These are phyloP conservation scores for Megastigmus dorsalis DNA, from an alignment of 2,888 invertebrate species.

Conservation along the genomic window DNA sequence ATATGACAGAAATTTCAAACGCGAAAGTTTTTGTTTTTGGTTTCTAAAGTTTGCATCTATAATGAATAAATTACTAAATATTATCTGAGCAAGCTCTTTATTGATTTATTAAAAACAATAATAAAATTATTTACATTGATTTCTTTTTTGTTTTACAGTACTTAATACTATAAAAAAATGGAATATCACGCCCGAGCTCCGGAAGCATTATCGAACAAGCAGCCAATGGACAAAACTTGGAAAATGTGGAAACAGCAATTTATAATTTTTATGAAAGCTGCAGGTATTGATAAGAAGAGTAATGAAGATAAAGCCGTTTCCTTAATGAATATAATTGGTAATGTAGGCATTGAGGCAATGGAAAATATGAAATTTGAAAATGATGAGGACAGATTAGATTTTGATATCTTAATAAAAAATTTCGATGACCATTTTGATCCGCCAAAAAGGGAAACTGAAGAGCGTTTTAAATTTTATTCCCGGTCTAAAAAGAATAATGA, in stretches of 20 bases:
- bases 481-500: slow-evolving; percentile 47
- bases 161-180: slow-evolving; percentile 33
- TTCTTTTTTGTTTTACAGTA: too few relatives aligned
- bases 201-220: slow-evolving; percentile 25
- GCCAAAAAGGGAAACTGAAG: slow-evolving; percentile 49
- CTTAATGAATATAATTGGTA: slow-evolving; percentile 50
- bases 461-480: slow-evolving; percentile 51
- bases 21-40: too few relatives aligned
- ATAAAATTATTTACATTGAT: not conserved
- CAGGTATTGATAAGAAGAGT: slow-evolving; percentile 30
- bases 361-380: slow-evolving; percentile 43
- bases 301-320: slow-evolving; percentile 40
- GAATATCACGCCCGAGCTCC: slow-evolving; percentile 49
- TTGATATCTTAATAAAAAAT: slow-evolving; percentile 47
- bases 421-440: slow-evolving; percentile 54
- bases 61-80: too few relatives aligned
- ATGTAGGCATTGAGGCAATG: slow-evolving; percentile 45
- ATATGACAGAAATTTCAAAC: too few relatives aligned
- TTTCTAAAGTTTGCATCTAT: too few relatives aligned
- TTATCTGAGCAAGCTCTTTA: too few relatives aligned
- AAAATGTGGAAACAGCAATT: slow-evolving; percentile 50
- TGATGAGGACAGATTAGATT: slow-evolving; percentile 35
- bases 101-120: too few relatives aligned
- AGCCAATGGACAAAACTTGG: slow-evolving; percentile 54
- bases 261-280: slow-evolving; percentile 48